Base-by-base conservation (phyloP, 2,797 vertebrate genomes). In the Acanthurus leucopareius region DNA sequence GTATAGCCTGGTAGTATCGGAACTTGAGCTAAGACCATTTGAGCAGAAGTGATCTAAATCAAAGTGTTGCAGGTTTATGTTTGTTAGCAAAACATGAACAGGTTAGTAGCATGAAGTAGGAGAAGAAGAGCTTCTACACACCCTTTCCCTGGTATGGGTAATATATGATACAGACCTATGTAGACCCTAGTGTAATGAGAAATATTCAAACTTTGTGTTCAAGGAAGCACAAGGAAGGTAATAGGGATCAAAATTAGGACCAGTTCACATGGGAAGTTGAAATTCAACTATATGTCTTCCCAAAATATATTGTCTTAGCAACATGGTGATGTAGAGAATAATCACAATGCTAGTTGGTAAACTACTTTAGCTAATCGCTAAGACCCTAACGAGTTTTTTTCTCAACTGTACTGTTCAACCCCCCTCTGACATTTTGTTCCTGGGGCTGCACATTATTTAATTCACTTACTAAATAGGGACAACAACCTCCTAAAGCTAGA, bases 1-100 rank as follows among this genome's bases (percentile, higher is more conserved):
- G 57, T 42, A 42, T 42, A 13, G 10, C 40, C 40, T 42, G 52
- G 1, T 8, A 5, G 28, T 62, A 19, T 76, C n/a, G 19, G 25
- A 59, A 69, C 17, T 61, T 86, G 61, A 75, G 66, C 75, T 71
- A 68, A 73, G 49, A 77, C 59, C 60, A 61, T 57, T 28, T 69
- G 47, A 80, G 35, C 58, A 63, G 60, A 58, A 52, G 19, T 51
- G n/a, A 82, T 65, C 54, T 40, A 59, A 71, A 64, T 60, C 47
- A 78, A 32, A 10, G n/a, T 22, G 17, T 35, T 38, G 32, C 28
- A 38, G 56, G 32, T 56, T 63, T 48, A 32, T n/a, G 56, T 67
- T 70, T 28, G 22, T 53, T 25, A 57, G 67, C 35, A 65, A 28
- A 69, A 63, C 62, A 35, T n/a, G 44, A 17, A 68, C 32, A 49